Evolutionary conservation across 1,140 invertebrate genomes (phyloP), one percentile per base, ranked within the genome.

Genomic region (Brachionus asplanchnoidis): DNA sequence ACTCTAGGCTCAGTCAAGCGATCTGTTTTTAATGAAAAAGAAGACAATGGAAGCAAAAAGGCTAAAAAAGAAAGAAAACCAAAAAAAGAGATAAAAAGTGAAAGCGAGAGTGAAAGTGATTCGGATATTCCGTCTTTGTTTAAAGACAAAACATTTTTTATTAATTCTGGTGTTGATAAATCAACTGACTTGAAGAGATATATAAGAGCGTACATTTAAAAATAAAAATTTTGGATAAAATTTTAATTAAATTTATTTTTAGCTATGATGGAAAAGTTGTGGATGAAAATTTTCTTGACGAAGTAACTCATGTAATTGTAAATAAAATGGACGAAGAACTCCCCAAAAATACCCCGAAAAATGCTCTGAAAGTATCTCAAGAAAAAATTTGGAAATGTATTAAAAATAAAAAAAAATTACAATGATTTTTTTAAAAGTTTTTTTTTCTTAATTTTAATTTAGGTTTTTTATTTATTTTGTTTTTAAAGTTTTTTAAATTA

Each of bases 161-260:
- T 89, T 20, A 86, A 88, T 9, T 36, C 46, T 17, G 60, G 84
- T 50, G 65, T 86, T 1, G 84, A 85, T 17, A 85, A 87, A 42
- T 86, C 65, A 44, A 86, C 86, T 60, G 50, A 86, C 20, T 85
- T 88, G 9, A 87, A 85, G 32, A 84, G 88, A 84, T 88, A 87
- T 78, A 86, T 89, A 56, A 85, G 87, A 75, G 88, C 88, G 84
- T 88, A 87, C 86, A 86, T 85, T 86, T 87, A 6, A 85, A 46
- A 14, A 12, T 46, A 46, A 46, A 46, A 46, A 46, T 8, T n/a
- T 17, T 32, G 40, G 17, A 12, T 44, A 14, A 53, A 53, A 26
- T 78, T 46, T 40, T 36, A 46, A 28, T 53, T 9, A 77, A 14
- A 32, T 44, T 36, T 60, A 11, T 60, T 60, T 60, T 66, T 36